Conservation (phyloP, 1,140 invertebrate species). For the Zophobas morio region DNA sequence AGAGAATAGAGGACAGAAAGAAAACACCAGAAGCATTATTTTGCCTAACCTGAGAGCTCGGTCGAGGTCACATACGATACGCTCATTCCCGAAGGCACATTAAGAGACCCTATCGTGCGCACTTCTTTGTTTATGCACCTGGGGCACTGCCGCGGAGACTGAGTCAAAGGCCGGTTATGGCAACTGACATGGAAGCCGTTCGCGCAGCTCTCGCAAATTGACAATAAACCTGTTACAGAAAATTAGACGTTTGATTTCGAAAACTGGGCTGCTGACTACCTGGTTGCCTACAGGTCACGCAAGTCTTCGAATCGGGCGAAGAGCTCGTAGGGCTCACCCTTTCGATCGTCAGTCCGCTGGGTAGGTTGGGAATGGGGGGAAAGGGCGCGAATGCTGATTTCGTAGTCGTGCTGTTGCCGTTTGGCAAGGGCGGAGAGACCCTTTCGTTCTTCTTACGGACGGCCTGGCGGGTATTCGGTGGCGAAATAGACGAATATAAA, state of each 20-base stretch:
- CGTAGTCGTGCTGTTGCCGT: slow-evolving; percentile 10
- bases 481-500: slow-evolving; percentile 67
- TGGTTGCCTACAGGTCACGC: slow-evolving; percentile 69
- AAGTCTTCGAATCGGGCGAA: slow-evolving; percentile 68
- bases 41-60: slow-evolving; percentile 62
- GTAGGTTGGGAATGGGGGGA: slow-evolving; percentile 62
- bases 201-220: slow-evolving; percentile 69
- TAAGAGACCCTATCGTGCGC: slow-evolving; percentile 56
- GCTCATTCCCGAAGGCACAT: slow-evolving; percentile 61
- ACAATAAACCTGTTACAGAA: slow-evolving; percentile 66
- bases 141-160: slow-evolving; percentile 63
- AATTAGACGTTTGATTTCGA: slow-evolving; percentile 25
- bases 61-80: slow-evolving; percentile 59
- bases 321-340: slow-evolving; percentile 65
- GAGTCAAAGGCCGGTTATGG: slow-evolving; percentile 66
- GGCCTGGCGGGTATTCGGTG: slow-evolving; percentile 71
- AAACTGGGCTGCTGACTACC: slow-evolving; percentile 61
- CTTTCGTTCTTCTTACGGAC: slow-evolving; percentile 65
- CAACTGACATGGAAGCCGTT: slow-evolving; percentile 71
- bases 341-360: slow-evolving; percentile 65
- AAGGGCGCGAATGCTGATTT: slow-evolving; percentile 54
- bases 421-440: slow-evolving; percentile 56
- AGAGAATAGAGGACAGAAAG: slow-evolving; percentile 19
- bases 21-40: slow-evolving; percentile 17
- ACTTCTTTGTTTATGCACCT: slow-evolving; percentile 62